A percentile compares a stretch with the other conserved stretches of the same genome.
Evolutionary conservation across 2,797 vertebrate species (phyloP).

Genomic region (Tarsius wallacei): DNA sequence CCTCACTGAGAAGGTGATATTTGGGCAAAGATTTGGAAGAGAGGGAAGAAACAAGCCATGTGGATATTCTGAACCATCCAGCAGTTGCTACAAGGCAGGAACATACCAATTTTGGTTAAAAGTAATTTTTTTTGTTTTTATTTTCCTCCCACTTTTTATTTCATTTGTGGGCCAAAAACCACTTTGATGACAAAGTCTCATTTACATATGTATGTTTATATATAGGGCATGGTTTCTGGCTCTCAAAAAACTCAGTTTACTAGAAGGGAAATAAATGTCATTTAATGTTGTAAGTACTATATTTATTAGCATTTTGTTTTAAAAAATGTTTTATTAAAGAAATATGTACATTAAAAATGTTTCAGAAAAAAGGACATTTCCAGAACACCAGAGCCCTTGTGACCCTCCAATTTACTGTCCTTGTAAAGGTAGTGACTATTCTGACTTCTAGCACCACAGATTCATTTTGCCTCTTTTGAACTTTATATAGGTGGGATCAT

Average conservation of each 20-base stretch:
- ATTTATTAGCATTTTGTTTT: not conserved
- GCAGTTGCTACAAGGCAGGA: not conserved
- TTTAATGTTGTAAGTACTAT: not conserved
- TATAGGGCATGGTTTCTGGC: not conserved
- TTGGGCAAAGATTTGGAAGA: not conserved
- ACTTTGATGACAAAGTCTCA: not conserved
- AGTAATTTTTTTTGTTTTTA: not conserved
- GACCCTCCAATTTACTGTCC: not conserved
- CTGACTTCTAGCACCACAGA: not conserved
- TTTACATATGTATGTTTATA: not conserved
- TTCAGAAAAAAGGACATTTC: not conserved
- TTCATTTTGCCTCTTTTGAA: constrained; percentile 4
- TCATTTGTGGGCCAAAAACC: not conserved
- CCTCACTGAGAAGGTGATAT: not conserved
- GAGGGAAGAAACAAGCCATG: not conserved
- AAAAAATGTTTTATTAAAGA: not conserved
- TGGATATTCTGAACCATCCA: not conserved
- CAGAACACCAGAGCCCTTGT: not conserved
- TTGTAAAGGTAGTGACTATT: not conserved
- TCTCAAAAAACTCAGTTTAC: constrained; percentile 28
- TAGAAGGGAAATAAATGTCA: constrained; percentile 1
- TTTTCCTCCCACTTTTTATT: not conserved
- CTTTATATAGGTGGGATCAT: constrained; percentile 40
- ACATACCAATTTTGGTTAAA: not conserved
- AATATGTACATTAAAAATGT: constrained; percentile 38